Conservation (phyloP, 2,113 vertebrate species). For the Egretta garzetta region DNA sequence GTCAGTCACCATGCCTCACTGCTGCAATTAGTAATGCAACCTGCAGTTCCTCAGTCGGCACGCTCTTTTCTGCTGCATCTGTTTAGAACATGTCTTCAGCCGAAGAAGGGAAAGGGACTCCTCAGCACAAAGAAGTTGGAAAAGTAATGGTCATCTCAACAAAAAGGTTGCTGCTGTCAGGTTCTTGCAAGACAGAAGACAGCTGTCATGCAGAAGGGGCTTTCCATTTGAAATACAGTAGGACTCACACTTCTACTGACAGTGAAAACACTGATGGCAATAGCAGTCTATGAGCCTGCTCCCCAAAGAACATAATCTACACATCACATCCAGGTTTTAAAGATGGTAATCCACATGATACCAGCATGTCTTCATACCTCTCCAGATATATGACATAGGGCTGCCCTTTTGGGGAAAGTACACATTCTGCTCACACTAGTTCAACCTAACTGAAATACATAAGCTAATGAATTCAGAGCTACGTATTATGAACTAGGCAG, state of each 20-base stretch:
- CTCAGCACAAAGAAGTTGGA: neutral
- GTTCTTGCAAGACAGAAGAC: neutral
- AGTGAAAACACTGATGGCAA: neutral
- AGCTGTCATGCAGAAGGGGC: neutral
- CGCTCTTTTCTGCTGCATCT: neutral
- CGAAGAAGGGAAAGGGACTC: neutral
- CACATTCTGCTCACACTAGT: fast-evolving
- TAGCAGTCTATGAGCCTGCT: neutral
- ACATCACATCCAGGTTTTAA: neutral
- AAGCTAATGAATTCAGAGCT: neutral
- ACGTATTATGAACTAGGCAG: neutral
- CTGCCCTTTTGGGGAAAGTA: neutral
- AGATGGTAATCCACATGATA: neutral
- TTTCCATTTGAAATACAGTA: neutral
- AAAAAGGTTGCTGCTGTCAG: neutral
- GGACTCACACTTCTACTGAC: neutral
- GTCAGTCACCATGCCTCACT: neutral
- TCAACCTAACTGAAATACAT: neutral
- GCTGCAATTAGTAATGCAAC: neutral
- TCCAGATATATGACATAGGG: neutral
- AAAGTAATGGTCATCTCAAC: neutral
- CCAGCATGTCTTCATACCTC: neutral
- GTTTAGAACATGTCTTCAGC: neutral
- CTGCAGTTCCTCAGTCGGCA: neutral
- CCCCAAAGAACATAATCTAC: neutral